A percentile compares a stretch with the other conserved stretches of the same genome.
Conservation (phyloP, 2,113 vertebrate species). For the Ceyx margarethae region DNA sequence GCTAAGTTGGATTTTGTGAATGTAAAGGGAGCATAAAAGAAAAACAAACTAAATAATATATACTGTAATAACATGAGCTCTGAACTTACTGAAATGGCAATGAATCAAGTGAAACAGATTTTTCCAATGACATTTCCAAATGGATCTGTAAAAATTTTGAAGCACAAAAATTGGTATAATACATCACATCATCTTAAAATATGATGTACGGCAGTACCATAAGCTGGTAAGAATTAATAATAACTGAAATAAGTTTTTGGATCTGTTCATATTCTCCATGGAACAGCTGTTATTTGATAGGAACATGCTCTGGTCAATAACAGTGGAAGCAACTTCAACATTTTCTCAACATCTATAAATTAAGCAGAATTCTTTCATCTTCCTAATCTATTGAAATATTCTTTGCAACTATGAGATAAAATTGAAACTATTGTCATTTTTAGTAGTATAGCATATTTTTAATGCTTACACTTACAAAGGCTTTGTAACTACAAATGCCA, state of each 20-base stretch:
- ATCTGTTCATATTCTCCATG: not conserved
- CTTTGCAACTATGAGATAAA: conserved; percentile 7
- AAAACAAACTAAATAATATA: conserved; percentile 10
- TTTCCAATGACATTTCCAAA: conserved; percentile 45
- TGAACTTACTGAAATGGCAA: not conserved
- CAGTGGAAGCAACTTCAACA: not conserved
- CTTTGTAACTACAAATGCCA: conserved; percentile 29
- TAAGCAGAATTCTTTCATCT: not conserved
- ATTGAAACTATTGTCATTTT: conserved; percentile 9
- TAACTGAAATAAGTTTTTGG: not conserved
- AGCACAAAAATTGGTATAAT: not conserved
- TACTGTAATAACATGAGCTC: not conserved
- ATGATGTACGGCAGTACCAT: not conserved
- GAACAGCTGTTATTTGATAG: not conserved
- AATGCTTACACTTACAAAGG: conserved; percentile 29
- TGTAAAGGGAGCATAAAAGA: not conserved
- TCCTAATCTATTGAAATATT: not conserved
- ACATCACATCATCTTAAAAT: conserved; percentile 6
- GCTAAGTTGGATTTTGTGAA: not conserved
- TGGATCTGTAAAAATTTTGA: conserved; percentile 8
- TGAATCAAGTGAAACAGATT: conserved; percentile 41
- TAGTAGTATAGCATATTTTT: conserved; percentile 30
- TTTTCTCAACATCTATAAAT: conserved; percentile 33
- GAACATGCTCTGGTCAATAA: not conserved
- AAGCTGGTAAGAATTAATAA: not conserved